phyloP scores from a whole-genome alignment of 2,797 vertebrate genomes.

The Chaetophractus vellerosus region DNA sequence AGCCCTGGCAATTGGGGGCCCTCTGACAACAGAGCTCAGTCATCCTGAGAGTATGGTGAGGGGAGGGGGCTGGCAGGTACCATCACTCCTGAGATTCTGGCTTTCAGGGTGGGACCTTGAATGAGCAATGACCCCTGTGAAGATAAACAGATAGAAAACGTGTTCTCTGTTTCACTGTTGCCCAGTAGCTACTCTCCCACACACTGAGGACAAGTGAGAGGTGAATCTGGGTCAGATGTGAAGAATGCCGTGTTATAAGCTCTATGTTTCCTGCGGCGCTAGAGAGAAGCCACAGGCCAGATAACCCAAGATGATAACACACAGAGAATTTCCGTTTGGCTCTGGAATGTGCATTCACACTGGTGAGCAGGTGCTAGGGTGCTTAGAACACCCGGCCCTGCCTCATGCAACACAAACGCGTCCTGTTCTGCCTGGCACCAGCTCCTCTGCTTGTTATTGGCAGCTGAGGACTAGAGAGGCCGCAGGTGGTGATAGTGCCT shows the following conservation, averaged over 20 bases:
- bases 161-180: background rate
- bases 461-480: background rate
- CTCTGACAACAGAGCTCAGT: background rate
- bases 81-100: background rate
- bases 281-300: background rate
- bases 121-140: background rate
- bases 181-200: background rate
- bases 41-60: background rate
- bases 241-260: background rate
- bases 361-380: background rate
- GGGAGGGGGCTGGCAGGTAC: no score
- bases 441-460: background rate
- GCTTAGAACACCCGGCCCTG: background rate
- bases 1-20: background rate
- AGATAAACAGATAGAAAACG: background rate
- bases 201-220: background rate
- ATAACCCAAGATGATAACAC: background rate
- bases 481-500: background rate
- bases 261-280: background rate
- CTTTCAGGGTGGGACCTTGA: background rate
- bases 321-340: background rate
- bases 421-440: background rate
- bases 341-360: conserved; percentile 8
- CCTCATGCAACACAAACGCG: background rate
- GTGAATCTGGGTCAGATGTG: background rate